Evolutionary conservation across 2,888 invertebrate genomes (phyloP).

Genomic region (Spisula subtruncata): DNA sequence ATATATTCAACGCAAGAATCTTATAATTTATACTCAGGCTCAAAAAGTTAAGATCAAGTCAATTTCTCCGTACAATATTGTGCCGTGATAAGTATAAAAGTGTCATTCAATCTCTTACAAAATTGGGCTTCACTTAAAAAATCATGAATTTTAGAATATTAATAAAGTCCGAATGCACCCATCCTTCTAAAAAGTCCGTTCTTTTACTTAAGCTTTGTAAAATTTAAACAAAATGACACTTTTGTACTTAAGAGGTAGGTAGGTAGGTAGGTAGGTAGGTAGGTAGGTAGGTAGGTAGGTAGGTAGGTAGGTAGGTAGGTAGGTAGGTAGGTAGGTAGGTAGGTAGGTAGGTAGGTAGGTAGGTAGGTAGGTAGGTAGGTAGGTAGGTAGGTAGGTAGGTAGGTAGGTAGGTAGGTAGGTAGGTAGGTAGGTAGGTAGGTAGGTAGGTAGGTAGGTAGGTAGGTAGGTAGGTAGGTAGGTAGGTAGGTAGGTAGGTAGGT

Average conservation of each 20-base stretch:
- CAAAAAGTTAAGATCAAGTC: no score
- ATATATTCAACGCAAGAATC: no score
- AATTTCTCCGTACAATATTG: no score
- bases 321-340: constrained; percentile 26
- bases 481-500: constrained; percentile 36
- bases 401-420: constrained; percentile 30
- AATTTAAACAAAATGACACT: no score
- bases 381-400: not conserved
- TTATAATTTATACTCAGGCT: no score
- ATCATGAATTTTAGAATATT: no score
- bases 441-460: constrained; percentile 35
- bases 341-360: constrained; percentile 36
- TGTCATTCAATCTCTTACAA: no score
- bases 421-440: constrained; percentile 37
- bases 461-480: constrained; percentile 34
- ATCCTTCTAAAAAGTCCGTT: no score
- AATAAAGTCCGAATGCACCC: no score
- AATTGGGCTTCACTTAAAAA: no score
- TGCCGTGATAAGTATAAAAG: no score
- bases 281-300: constrained; percentile 28
- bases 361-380: constrained; percentile 23
- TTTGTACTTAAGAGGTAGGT: constrained; percentile 61
- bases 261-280: constrained; percentile 27
- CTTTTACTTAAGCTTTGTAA: no score
- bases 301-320: constrained; percentile 38